Conservation (phyloP, 2,113 vertebrate genomes). For the Grammomys surdaster region DNA sequence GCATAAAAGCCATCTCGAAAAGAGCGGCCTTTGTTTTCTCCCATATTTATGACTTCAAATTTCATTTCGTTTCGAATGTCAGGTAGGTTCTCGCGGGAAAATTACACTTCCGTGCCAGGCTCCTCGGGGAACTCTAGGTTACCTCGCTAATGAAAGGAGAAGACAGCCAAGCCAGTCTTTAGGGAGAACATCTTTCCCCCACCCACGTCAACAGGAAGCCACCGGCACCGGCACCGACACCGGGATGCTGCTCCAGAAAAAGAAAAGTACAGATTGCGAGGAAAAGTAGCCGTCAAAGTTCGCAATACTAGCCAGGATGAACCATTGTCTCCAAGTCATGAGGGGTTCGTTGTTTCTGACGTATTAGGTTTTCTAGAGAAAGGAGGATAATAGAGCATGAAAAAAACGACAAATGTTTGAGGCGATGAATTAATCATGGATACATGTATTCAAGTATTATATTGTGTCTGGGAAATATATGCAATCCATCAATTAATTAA, state of each 20-base stretch:
- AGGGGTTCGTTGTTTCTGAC: not conserved
- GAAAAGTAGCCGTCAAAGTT: constrained; percentile 50
- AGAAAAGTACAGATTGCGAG: not conserved
- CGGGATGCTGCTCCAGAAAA: not conserved
- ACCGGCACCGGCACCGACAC: not conserved
- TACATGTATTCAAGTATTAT: not conserved
- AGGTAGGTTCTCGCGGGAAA: constrained; percentile 50
- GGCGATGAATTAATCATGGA: not conserved
- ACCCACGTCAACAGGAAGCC: constrained; percentile 35
- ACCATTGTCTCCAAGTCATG: not conserved
- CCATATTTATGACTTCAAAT: constrained; percentile 47
- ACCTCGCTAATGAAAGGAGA: constrained; percentile 66
- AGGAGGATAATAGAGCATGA: not conserved
- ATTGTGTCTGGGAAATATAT: not conserved
- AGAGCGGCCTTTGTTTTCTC: constrained; percentile 56
- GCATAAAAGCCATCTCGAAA: not conserved
- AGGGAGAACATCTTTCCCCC: constrained; percentile 38
- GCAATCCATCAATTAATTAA: not conserved
- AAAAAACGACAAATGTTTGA: not conserved
- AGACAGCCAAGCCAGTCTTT: constrained; percentile 18
- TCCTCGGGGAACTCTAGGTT: constrained; percentile 51
- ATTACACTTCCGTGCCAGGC: constrained; percentile 56
- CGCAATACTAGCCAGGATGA: not conserved
- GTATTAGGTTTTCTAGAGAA: not conserved
- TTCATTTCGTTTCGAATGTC: constrained; percentile 56